Evolutionary conservation across 2,797 vertebrate genomes (phyloP).

Genomic region (Phataginus tricuspis): DNA sequence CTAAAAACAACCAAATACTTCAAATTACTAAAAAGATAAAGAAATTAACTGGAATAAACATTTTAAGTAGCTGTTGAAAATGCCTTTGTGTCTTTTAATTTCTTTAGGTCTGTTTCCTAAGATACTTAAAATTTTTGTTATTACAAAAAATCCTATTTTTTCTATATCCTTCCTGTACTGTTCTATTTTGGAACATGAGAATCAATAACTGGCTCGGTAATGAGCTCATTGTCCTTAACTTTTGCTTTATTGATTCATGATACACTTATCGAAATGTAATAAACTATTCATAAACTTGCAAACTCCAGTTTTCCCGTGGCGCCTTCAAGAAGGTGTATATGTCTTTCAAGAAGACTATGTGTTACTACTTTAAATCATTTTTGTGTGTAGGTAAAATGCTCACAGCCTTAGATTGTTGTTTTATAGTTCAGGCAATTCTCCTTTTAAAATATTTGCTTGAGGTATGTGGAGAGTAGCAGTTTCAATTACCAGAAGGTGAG

Average conservation of each 20-base stretch:
- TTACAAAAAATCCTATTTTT: constrained; percentile 56
- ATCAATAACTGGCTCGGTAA: constrained; percentile 76
- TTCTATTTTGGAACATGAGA: constrained; percentile 74
- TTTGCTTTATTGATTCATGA: constrained; percentile 82
- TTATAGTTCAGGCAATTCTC: constrained; percentile 64
- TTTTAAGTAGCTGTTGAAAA: constrained; percentile 29
- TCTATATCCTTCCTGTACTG: constrained; percentile 25
- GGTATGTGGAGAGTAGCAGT: background rate
- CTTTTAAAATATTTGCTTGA: constrained; percentile 23
- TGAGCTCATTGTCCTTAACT: constrained; percentile 74
- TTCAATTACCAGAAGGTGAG: constrained; percentile 35
- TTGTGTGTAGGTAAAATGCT: constrained; percentile 77
- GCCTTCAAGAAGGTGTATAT: constrained; percentile 66
- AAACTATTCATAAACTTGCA: constrained; percentile 81
- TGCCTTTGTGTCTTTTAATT: background rate
- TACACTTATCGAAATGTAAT: constrained; percentile 81
- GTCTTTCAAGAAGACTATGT: constrained; percentile 74
- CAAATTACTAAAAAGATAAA: constrained; percentile 51
- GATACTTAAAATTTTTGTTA: constrained; percentile 53
- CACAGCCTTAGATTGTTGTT: constrained; percentile 73
- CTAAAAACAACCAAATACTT: constrained; percentile 45
- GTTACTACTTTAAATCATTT: constrained; percentile 77
- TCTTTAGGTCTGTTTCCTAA: constrained; percentile 16
- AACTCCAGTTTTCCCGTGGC: constrained; percentile 76
- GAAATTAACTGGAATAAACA: constrained; percentile 41